Evolutionary conservation across 1,140 invertebrate species (phyloP), one percentile per base, ranked within the genome.

Genomic region (Drosophila dunni): DNA sequence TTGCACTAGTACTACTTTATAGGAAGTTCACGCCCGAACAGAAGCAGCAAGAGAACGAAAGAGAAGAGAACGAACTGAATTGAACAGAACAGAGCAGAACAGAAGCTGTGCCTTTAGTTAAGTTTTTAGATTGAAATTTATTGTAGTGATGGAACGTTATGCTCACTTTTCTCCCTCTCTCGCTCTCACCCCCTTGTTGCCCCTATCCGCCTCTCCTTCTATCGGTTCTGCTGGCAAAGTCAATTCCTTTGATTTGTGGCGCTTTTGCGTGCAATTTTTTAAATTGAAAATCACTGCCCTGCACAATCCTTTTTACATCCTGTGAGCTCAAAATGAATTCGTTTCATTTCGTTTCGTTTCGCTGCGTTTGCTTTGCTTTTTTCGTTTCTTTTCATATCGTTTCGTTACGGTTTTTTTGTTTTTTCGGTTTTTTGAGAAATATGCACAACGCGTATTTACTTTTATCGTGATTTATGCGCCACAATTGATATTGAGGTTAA

Each of bases 231-330:
- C 36, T 45, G 72, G 72, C 82, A 78, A 83, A 88, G 84, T 88
- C 84, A 88, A 88, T 88, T 88, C 84, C 84, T 88, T 88, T 88
- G 84, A 88, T 88, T 88, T 88, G 84, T 88, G 84, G 84, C 84
- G 84, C 84, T 88, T 84, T 88, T 88, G 84, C 84, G 84, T 88
- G 84, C 84, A 89, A 89, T 88, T 88, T 88, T 88, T 89, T 78
- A 88, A 88, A 89, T 88, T 89, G 84, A 88, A 88, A 88, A 89
- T 88, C 84, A 88, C 84, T 89, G 84, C 84, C 78, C 78, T 64
- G 77, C 80, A 72, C 79, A 88, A 88, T 88, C 84, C 84, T 88
- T 88, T 86, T 89, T 81, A 88, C 78, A 84, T 89, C 84, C 84
- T 89, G 75, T 46, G 67, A 65, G 74, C 65, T 57, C 45, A 57